Base-by-base conservation (phyloP, 2,888 invertebrate genomes). In the Torymus tubicola region DNA sequence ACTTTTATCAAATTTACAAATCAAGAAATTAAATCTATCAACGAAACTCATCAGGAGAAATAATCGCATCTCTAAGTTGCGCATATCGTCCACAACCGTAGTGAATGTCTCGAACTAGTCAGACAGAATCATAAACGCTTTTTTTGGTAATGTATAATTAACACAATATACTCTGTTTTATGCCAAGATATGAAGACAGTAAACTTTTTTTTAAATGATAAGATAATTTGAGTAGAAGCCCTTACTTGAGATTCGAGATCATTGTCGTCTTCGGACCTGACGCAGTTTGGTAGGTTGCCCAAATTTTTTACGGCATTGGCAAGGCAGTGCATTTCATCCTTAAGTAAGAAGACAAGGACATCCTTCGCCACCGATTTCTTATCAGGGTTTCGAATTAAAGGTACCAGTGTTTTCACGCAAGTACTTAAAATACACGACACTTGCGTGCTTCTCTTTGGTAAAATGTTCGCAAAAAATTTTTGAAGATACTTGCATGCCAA, bases 241-340 rank as follows among this genome's bases (percentile, higher is more conserved):
- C 75, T 18, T 89, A 85, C 81, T 91, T 91, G 53, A 87, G 84
- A 5, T 84, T 73, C 57, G 87, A 86, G 14, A 92, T 89, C 8
- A 16, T 57, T 2, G 81, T 21, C 12, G 70, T 61, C 5, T 8
- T 88, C 81, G 12, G 57, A 24, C 50, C 11, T 85, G 71, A 85
- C 92, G 92, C 67, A 87, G n/a, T 89, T 87, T 0, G 94, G 93
- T 80, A 94, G 92, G 0, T 92, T 92, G 85, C 93, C 93, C 64
- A 94, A 86, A 21, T 89, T 88, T 70, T 89, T 86, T 64, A 94
- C 92, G 11, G 91, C 91, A 13, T 91, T 90, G 11, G 87, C 87
- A 52, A 94, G 89, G 67, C 89, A 86, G 13, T 89, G 86, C 16
- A 90, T 91, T 85, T 93, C 91, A 64, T 93, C 92, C 0, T 92